Percentiles rank a stretch among this genome's conserved stretches.
Conservation (phyloP, 2,888 invertebrate species). For the Patella ulyssiponensis region DNA sequence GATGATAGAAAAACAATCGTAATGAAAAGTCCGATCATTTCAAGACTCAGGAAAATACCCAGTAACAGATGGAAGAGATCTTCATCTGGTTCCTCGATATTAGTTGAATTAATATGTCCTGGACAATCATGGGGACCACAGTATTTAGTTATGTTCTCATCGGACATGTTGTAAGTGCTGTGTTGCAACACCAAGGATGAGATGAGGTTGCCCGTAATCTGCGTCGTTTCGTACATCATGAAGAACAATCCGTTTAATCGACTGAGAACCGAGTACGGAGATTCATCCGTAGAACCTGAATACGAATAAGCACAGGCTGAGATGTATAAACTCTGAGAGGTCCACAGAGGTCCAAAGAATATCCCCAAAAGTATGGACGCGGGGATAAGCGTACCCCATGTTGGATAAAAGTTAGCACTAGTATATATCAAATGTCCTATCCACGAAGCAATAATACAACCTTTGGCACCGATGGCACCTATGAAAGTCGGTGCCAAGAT, state of each 20-base stretch:
- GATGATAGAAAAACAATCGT: conserved; percentile 52
- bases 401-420: conserved; percentile 62
- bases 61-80: conserved; percentile 57
- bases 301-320: conserved; percentile 58
- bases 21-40: conserved; percentile 55
- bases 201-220: conserved; percentile 65
- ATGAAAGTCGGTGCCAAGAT: conserved; percentile 62
- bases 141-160: conserved; percentile 21
- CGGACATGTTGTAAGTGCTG: conserved; percentile 40
- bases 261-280: conserved; percentile 55
- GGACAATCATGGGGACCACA: conserved; percentile 42
- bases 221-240: conserved; percentile 60
- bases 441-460: conserved; percentile 56
- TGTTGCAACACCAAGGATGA: conserved; percentile 60
- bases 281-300: conserved; percentile 46
- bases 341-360: conserved; percentile 64
- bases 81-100: conserved; percentile 47
- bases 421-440: conserved; percentile 59
- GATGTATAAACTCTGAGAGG: conserved; percentile 64
- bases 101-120: conserved; percentile 28
- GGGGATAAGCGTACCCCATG: conserved; percentile 56
- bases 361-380: conserved; percentile 61
- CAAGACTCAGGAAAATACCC: conserved; percentile 55
- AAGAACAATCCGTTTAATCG: conserved; percentile 65
- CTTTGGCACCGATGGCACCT: conserved; percentile 56